phyloP scores from a whole-genome alignment of 2,888 invertebrate species.

The Drosophila leonis region DNA sequence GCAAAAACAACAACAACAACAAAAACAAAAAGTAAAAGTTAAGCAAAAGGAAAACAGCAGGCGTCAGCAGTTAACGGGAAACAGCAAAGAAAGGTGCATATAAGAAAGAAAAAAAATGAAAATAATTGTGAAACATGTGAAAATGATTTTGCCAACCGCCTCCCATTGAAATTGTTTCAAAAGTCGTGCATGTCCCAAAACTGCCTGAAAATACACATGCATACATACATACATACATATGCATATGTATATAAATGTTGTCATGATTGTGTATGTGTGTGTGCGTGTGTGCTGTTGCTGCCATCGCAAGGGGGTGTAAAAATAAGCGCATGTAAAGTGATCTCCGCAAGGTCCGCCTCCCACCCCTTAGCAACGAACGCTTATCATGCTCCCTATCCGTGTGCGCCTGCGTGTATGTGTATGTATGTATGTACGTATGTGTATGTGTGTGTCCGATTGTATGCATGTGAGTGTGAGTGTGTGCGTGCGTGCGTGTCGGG shows the following conservation, averaged over 20 bases:
- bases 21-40: constrained; percentile 39
- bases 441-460: constrained; percentile 3
- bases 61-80: constrained; percentile 37
- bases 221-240: constrained; percentile 2
- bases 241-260: constrained; percentile 11
- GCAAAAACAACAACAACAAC: constrained; percentile 35
- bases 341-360: constrained; percentile 58
- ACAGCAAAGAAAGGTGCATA: constrained; percentile 60
- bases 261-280: constrained; percentile 16
- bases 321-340: constrained; percentile 76
- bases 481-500: constrained; percentile 58
- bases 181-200: constrained; percentile 39
- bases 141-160: constrained; percentile 33
- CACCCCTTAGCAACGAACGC: constrained; percentile 63
- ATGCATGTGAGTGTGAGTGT: constrained; percentile 10
- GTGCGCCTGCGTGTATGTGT: constrained; percentile 30
- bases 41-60: constrained; percentile 46
- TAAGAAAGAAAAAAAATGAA: constrained; percentile 17
- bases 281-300: constrained; percentile 25
- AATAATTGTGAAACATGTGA: constrained; percentile 38
- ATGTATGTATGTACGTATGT: neutral
- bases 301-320: constrained; percentile 68
- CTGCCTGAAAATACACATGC: constrained; percentile 28
- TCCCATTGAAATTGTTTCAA: constrained; percentile 45
- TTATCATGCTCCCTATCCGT: constrained; percentile 64